Base-by-base conservation (phyloP, 2,888 invertebrate genomes). In the Pachymerium ferrugineum region DNA sequence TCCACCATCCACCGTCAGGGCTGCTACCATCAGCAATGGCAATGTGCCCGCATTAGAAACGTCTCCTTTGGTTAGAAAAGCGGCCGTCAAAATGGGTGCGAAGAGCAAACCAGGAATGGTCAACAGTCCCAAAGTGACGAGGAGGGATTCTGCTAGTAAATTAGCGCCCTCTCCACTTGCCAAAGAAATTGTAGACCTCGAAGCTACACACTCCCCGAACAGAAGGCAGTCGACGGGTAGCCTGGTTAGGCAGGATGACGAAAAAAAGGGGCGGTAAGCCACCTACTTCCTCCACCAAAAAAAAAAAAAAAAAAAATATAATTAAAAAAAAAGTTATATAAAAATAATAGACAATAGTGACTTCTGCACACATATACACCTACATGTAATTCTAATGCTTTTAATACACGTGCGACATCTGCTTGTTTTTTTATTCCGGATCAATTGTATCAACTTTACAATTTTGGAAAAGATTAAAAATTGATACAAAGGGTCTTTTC, bases 221-320 rank as follows among this genome's bases (percentile, higher is more conserved):
- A 30, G 73, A 30, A 54, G 73, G 73, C 54, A 62, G 73, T 73
- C 73, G 12, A 73, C 73, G 29, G 73, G 73, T 31, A 73, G 54
- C 73, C 73, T 73, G 16, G 35, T 35, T 62, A 73, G 19, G 30
- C 73, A 62, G 73, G 73, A 73, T 5, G 73, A 73, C 54, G 73
- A 73, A 31, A 73, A 73, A 31, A 73, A 73, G 67, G 73, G 73
- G 73, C 73, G 73, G 73, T 73, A 62, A 73, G 73, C 67, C 72
- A 38, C 38, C 33, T 22, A 38, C 31, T 25, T 72, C 30, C 42
- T 38, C 25, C 16, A 72, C 22, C 42, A 25, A 22, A 30, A 31
- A 16, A 22, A 72, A n/a, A n/a, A n/a, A n/a, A n/a, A n/a, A n/a
- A n/a, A n/a, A n/a, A n/a, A n/a, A n/a, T n/a, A n/a, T n/a, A n/a